Evolutionary conservation across 2,797 vertebrate genomes (phyloP).

Genomic region (Aplochiton taeniatus): DNA sequence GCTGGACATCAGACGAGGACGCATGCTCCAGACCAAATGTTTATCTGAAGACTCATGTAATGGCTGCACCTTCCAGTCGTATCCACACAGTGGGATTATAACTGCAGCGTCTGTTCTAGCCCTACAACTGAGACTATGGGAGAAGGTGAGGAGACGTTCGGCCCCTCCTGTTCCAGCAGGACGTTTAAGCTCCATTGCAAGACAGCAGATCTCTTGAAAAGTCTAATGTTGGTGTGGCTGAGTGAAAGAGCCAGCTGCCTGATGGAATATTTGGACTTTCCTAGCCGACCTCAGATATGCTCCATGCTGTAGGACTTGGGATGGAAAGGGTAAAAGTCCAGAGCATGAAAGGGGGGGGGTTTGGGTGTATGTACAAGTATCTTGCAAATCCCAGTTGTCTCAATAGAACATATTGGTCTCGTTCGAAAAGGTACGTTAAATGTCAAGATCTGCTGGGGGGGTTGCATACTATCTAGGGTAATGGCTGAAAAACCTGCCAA

Average conservation of each 20-base stretch:
- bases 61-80: too few species aligned
- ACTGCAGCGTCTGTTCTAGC: too few species aligned
- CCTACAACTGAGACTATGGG: conserved; percentile 18
- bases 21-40: too few species aligned
- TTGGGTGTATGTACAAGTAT: not conserved
- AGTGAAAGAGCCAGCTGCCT: conserved; percentile 50
- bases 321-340: conserved; percentile 15
- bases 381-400: not conserved
- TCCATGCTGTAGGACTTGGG: conserved; percentile 9
- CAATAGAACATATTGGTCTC: not conserved
- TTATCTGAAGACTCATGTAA: too few species aligned
- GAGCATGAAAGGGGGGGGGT: conserved; percentile 42
- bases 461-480: conserved; percentile 5
- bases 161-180: conserved; percentile 9
- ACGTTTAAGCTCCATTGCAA: conserved; percentile 28
- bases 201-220: conserved; percentile 43
- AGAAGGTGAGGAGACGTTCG: conserved; percentile 34
- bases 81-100: too few species aligned
- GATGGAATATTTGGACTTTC: conserved; percentile 63
- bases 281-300: conserved; percentile 55
- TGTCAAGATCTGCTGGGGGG: too few species aligned
- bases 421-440: too few species aligned
- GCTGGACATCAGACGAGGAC: conserved; percentile 17
- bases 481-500: conserved; percentile 33
- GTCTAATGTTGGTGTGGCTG: conserved; percentile 46